A percentile compares a stretch with the other conserved stretches of the same genome.
phyloP scores from a whole-genome alignment of 2,797 vertebrate species.

The Sebastes steindachneri region DNA sequence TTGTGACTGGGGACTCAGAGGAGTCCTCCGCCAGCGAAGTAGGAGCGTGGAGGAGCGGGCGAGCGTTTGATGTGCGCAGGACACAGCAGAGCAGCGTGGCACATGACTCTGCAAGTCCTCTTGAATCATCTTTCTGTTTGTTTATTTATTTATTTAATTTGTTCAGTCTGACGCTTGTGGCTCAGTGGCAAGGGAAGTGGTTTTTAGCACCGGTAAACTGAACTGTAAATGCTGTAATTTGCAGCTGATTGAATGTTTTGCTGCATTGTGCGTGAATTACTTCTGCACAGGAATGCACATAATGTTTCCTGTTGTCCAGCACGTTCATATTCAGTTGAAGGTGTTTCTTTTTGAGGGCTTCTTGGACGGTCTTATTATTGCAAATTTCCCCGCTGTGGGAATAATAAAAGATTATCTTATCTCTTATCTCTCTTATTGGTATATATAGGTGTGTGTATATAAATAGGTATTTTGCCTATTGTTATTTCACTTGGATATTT shows the following conservation, averaged over 20 bases:
- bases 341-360: not conserved
- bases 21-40: constrained; percentile 34
- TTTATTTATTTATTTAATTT: not conserved
- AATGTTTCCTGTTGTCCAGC: not conserved
- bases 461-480: not conserved
- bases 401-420: too few species aligned
- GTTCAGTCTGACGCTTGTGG: not conserved
- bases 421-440: not conserved
- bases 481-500: not conserved
- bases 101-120: constrained; percentile 42
- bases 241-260: constrained; percentile 25
- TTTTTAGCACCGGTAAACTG: not conserved
- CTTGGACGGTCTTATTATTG: not conserved
- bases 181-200: constrained; percentile 1
- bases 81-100: constrained; percentile 36
- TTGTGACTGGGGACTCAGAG: constrained; percentile 52
- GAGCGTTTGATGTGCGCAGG: constrained; percentile 40
- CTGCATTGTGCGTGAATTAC: not conserved
- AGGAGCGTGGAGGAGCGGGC: constrained; percentile 15
- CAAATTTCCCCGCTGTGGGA: too few species aligned
- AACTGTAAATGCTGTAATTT: constrained; percentile 23
- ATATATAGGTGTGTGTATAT: not conserved
- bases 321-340: not conserved
- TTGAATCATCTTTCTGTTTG: constrained; percentile 17
- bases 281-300: not conserved